A percentile compares a stretch with the other conserved stretches of the same genome.
These are phyloP conservation scores for Chionomys nivalis DNA, from an alignment of 2,113 vertebrate species.

Conservation along the genomic window DNA sequence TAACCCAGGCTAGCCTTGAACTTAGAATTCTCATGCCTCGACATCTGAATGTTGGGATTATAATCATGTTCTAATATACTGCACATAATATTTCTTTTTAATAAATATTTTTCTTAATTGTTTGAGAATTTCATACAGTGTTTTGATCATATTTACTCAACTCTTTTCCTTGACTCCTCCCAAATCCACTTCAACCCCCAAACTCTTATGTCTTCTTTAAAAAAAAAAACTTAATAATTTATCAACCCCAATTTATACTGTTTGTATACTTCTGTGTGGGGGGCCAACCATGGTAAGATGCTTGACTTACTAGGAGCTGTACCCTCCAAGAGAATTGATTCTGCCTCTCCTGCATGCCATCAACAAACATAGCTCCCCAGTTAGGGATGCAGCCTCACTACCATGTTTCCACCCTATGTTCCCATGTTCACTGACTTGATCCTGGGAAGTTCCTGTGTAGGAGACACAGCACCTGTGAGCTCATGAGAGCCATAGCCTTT, in stretches of 20 bases:
- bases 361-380: background rate
- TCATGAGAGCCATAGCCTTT: background rate
- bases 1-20: background rate
- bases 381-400: background rate
- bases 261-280: background rate
- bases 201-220: background rate
- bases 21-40: background rate
- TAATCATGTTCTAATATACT: background rate
- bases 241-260: background rate
- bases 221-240: background rate
- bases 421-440: background rate
- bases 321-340: background rate
- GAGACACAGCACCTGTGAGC: background rate
- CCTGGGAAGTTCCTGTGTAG: background rate
- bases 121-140: background rate
- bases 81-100: background rate
- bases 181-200: background rate
- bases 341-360: background rate
- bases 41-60: background rate
- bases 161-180: background rate
- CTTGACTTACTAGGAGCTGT: background rate
- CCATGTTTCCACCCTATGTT: too few relatives aligned
- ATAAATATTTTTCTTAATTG: background rate
- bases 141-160: background rate
- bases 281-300: background rate